These are phyloP conservation scores for Bombus impatiens DNA, from an alignment of 1,140 invertebrate genomes.

Conservation along the genomic window DNA sequence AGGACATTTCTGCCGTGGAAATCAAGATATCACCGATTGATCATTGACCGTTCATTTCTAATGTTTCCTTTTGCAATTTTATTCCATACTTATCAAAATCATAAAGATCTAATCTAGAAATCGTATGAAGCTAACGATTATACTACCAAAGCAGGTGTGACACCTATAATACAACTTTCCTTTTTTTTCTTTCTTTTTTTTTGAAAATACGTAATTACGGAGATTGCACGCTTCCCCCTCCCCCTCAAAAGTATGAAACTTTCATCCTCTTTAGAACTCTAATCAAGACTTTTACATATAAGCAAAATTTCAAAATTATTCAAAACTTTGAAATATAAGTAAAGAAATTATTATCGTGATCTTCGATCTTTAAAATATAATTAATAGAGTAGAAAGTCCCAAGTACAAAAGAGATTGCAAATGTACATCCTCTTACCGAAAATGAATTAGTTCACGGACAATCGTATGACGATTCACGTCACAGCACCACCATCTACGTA, in stretches of 20 bases:
- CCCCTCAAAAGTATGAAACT: too few species aligned
- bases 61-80: background rate
- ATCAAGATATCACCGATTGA: too few species aligned
- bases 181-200: background rate
- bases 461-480: background rate
- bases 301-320: too few species aligned
- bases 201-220: background rate
- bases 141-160: background rate
- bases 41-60: background rate
- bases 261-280: too few species aligned
- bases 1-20: background rate
- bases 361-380: background rate
- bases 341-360: too few species aligned
- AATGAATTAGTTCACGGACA: background rate
- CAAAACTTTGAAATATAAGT: too few species aligned
- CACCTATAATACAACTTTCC: background rate
- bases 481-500: background rate
- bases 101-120: background rate
- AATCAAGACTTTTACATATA: too few species aligned
- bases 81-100: background rate
- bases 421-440: conserved; percentile 14
- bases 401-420: background rate
- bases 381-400: too few species aligned
- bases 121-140: background rate
- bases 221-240: too few species aligned